Evolutionary conservation across 1,140 invertebrate species (phyloP), one percentile per base, ranked within the genome.

Genomic region (Metopolophium dirhodum): DNA sequence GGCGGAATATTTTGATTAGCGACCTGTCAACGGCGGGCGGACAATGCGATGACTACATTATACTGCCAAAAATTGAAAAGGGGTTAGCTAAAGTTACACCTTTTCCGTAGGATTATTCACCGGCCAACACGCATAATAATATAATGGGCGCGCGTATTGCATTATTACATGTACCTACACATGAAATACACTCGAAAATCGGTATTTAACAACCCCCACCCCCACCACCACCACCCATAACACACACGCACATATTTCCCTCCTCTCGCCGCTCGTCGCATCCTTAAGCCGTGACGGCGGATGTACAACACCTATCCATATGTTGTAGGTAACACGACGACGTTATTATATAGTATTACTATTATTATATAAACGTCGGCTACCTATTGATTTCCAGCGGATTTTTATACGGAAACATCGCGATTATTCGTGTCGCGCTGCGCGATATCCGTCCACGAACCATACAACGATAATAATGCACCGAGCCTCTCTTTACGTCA

Each of bases 1-100:
- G 91, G 91, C 91, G 91, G 91, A 93, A 93, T 93, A 93, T 93
- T 93, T 93, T 93, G 91, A 93, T 93, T 93, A 93, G 91, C 91
- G 91, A 93, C 91, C 91, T 93, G 91, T 93, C 91, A 93, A 85
- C 91, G 37, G 68, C 45, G n/a, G 47, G 68, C 77, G 91, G 26
- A 93, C 91, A 93, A 93, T 86, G 77, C 90, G 45, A 83, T 68
- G 91, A 57, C 82, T 77, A 77, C n/a, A 77, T 77, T 77, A 77
- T 77, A 77, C 30, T 77, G 61, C 61, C 51, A 51, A 68, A 90
- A 68, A 90, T 45, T 54, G 22, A 93, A 77, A 77, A 93, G 61
- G 91, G 91, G 91, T 82, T 93, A 86, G 91, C 82, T 57, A 93
- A 93, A 93, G 91, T 93, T 93, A 93, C 91, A 93, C 91, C 91